Base-by-base conservation (phyloP, 1,140 invertebrate species). In the Ceratina japonica region DNA sequence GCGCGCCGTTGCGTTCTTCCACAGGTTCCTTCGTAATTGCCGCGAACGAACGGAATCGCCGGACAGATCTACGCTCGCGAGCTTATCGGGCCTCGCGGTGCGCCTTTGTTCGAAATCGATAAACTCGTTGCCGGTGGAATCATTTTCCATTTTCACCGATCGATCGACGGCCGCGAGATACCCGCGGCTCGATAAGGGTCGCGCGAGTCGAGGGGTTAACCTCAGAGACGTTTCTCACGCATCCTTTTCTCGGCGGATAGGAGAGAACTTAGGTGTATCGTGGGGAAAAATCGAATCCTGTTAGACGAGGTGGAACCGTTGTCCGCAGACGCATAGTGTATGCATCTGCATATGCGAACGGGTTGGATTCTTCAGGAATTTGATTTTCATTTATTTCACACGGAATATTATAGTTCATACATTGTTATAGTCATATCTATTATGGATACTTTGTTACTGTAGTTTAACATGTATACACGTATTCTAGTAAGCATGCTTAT, bases 91-190 rank as follows among this genome's bases (percentile, higher is more conserved):
- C 20, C 51, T 68, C 51, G 58, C 72, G 77, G 82, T 77, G n/a
- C 76, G 74, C 81, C 81, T 80, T 83, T 79, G 74, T 84, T 82
- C 81, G 82, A 79, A 83, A 83, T 79, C 82, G 82, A 84, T 84
- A 65, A 84, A 84, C 83, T 51, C 82, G 79, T 83, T 80, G n/a
- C 18, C 22, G 49, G 31, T 15, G 16, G 80, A 75, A 62, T 73
- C 69, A 79, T 72, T 80, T 82, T 59, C 70, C 66, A 54, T 82
- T 80, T 82, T 80, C 65, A 63, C 16, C 44, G 49, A 54, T 78
- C 58, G 16, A 78, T 78, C 59, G 49, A 24, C 2, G 0, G n/a
- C 58, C 68, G 75, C 59, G 75, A 72, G 75, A 78, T 78, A 31
- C 10, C 18, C n/a, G 27, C 0, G 44, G 7, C 27, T 0, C 18